Conservation (phyloP, 2,888 invertebrate species). For the Eupeodes latifasciatus region DNA sequence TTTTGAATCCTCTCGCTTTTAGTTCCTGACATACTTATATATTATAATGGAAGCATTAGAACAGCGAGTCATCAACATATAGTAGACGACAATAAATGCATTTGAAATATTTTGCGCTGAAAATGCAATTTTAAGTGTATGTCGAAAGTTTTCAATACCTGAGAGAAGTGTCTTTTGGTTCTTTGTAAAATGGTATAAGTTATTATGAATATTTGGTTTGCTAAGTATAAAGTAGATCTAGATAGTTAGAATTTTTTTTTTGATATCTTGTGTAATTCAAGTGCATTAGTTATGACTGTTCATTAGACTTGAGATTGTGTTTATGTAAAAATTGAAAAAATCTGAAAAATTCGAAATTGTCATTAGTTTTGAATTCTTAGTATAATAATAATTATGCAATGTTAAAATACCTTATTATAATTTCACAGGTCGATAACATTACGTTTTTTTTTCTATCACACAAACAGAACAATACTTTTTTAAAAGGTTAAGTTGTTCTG, state of each 20-base stretch:
- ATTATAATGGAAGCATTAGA: neutral
- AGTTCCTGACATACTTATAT: neutral
- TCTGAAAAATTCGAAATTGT: neutral
- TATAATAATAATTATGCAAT: neutral
- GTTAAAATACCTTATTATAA: no score
- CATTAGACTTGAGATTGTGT: slow-evolving; percentile 16
- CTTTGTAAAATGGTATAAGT: neutral
- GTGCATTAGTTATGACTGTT: slow-evolving; percentile 26
- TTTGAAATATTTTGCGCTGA: slow-evolving; percentile 65
- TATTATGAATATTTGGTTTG: slow-evolving; percentile 33
- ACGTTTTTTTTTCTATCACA: no score
- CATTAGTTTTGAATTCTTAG: neutral
- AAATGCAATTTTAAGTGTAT: slow-evolving; percentile 72
- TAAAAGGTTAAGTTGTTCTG: no score
- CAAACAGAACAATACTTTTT: no score
- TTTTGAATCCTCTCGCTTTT: slow-evolving; percentile 22
- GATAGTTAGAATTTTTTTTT: neutral
- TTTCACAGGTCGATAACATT: no score
- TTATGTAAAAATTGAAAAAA: neutral
- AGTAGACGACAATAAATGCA: slow-evolving; percentile 48
- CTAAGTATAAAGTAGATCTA: neutral
- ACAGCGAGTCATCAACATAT: neutral
- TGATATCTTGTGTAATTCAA: neutral
- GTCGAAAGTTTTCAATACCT: slow-evolving; percentile 55
- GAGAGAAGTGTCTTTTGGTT: no score